Base-by-base conservation (phyloP, 1,140 invertebrate genomes). In the Neodiprion pinetum region DNA sequence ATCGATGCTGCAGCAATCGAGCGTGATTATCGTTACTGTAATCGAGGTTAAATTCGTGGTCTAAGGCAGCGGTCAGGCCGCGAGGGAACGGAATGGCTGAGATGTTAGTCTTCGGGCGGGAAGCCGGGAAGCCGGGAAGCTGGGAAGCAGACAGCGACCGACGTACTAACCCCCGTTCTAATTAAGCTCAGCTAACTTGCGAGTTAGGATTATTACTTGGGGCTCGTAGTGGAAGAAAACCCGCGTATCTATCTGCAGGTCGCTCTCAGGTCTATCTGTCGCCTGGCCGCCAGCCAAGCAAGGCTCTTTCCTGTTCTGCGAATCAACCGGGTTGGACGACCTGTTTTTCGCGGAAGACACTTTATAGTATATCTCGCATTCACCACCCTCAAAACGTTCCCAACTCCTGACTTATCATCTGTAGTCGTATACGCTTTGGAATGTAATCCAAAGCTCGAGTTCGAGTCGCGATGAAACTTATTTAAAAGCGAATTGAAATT, bases 201-300 rank as follows among this genome's bases (percentile, higher is more conserved):
- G 83, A 87, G 86, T 87, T 85, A 85, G 85, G 85, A 86, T 87
- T 87, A 87, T 87, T 87, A 84, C 84, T 84, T 77, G 80, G 75
- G 67, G 70, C 72, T 67, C 28, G 28, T 72, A 76, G 75, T 73
- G 74, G 80, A 82, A 82, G 80, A 80, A 83, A 83, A 77, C 78
- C 72, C 71, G 49, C 67, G 76, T 40, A 40, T 61, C 53, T 61
- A 61, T 61, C 53, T 1, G 53, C n/a, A 12, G 53, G 11, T 61
- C 53, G 11, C 53, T 61, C 53, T 61, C 17, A 21, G 17, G 53
- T 61, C 53, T 61, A 8, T 61, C 53, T 17, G 53, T 76, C 74
- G 74, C 14, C 74, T 83, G 82, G 82, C 80, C 75, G 28, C 75
- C 70, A 72, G 80, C 82, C 82, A 83, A 82, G 71, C 73, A 61